Evolutionary conservation across 2,113 vertebrate genomes (phyloP).

Genomic region (Podilymbus podiceps): DNA sequence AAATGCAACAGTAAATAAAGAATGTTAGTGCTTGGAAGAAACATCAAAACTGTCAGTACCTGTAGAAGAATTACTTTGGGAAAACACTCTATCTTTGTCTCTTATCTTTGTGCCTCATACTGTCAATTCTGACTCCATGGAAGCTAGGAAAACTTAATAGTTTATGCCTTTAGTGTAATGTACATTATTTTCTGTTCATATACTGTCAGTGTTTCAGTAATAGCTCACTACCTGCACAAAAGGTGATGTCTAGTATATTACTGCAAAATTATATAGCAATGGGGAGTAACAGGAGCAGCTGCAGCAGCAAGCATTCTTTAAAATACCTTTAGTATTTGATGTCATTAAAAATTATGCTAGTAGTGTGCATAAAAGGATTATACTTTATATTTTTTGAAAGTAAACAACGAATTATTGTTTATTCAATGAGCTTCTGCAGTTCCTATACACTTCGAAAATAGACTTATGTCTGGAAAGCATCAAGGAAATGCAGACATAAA

Average conservation of each 20-base stretch:
- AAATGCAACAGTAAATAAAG: constrained; percentile 36
- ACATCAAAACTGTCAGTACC: not conserved
- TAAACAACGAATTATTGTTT: not conserved
- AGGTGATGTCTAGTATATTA: not conserved
- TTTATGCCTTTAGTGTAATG: not conserved
- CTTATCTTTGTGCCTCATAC: not conserved
- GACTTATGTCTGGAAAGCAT: not conserved
- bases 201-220: not conserved
- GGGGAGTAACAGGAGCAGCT: not conserved
- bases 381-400: not conserved
- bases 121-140: not conserved
- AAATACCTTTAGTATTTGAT: not conserved
- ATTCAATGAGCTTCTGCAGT: not conserved
- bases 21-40: not conserved
- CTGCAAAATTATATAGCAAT: not conserved
- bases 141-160: not conserved
- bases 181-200: not conserved
- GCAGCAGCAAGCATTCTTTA: not conserved
- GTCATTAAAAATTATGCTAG: not conserved
- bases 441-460: not conserved
- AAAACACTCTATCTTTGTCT: not conserved
- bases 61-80: not conserved
- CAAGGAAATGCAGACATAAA: not conserved
- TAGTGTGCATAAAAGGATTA: not conserved
- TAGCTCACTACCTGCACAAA: not conserved